Conservation (phyloP, 2,113 vertebrate genomes). For the Mionectes macconnelli region DNA sequence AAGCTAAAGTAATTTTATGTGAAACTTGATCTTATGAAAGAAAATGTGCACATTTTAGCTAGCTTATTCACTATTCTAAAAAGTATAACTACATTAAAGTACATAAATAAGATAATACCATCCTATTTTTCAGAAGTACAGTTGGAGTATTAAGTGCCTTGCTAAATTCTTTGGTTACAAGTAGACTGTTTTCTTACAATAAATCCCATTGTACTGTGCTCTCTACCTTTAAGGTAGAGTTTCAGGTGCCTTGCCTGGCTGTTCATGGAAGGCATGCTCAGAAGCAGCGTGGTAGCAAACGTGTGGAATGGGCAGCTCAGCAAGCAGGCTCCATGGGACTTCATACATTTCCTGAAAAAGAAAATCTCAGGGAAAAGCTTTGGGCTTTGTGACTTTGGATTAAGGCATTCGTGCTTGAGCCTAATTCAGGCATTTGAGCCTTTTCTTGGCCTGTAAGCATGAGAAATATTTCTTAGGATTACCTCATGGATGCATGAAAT, state of each 20-base stretch:
- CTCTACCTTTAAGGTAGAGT: background rate
- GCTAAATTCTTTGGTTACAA: background rate
- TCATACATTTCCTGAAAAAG: background rate
- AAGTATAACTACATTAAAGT: background rate
- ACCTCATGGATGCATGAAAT: background rate
- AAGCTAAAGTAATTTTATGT: constrained; percentile 15
- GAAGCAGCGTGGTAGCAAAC: background rate
- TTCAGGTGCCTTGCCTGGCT: background rate
- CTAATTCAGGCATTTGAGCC: background rate
- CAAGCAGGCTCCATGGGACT: background rate
- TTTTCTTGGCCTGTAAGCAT: background rate
- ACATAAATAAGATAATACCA: background rate
- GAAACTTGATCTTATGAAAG: constrained; percentile 48
- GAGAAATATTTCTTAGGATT: background rate
- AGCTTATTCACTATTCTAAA: background rate
- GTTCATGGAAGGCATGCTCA: background rate
- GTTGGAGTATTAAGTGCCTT: background rate
- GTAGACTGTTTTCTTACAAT: background rate
- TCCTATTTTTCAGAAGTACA: background rate
- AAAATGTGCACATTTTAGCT: constrained; percentile 10
- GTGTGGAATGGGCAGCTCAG: background rate
- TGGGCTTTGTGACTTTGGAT: background rate
- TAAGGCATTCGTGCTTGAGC: background rate
- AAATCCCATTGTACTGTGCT: background rate
- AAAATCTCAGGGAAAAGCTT: background rate